Base-by-base conservation (phyloP, 2,113 vertebrate species). In the Heliornis fulica region DNA sequence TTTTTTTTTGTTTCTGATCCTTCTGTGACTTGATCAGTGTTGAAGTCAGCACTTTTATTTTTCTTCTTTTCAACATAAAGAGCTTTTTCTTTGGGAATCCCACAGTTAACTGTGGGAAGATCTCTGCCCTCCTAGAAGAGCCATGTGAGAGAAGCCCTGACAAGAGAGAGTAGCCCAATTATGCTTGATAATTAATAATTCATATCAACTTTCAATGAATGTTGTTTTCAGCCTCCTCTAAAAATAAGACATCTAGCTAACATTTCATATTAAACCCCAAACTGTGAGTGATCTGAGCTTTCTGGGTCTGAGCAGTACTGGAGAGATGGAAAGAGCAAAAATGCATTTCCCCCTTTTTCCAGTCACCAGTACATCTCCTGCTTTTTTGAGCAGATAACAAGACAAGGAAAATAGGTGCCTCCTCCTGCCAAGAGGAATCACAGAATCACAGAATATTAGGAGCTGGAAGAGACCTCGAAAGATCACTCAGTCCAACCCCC, bases 31-130 rank as follows among this genome's bases (percentile, higher is more conserved):
- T 82, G 72, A 85, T 85, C 78, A 57, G 13, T 65, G 38, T 86
- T 91, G 69, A 94, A 87, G 65, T 92, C 89, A 91, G 81, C 83
- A 76, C 59, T 95, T 93, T 53, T 54, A 45, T 91, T 95, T 95
- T 87, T 91, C 87, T 84, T 89, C 72, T 74, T 91, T 91, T 89
- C 53, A 3, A 57, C 82, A 63, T 48, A 51, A 96, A 83, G 38
- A 36, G 41, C 63, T 76, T 79, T 91, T 90, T 95, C n/a, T 7
- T 87, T 84, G 76, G 22, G 69, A 71, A 69, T 91, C 74, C 78
- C 84, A 87, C 74, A 61, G 66, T 7, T 79, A 32, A 69, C 81
- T 91, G 65, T 89, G 84, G 89, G 94, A 92, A 96, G 65, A 50
- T 81, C 71, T 56, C 84, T 94, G 45, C 26, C 22, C 18, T 34